These are phyloP conservation scores for Neotragus pygmaeus DNA, from an alignment of 2,113 vertebrate genomes.

Conservation along the genomic window DNA sequence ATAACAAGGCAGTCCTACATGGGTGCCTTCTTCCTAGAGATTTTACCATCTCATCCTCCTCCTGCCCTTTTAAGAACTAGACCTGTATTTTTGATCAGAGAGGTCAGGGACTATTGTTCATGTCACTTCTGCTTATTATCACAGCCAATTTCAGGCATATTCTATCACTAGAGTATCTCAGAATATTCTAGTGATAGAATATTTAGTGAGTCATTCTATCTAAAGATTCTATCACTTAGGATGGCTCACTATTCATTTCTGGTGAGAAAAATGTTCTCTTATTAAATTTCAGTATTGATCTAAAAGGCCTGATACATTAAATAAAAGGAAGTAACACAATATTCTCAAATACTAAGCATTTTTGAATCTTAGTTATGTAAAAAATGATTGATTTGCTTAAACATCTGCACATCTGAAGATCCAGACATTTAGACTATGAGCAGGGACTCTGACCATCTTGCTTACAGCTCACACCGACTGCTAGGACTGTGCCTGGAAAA, in stretches of 20 bases:
- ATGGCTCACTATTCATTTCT: background rate
- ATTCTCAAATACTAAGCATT: background rate
- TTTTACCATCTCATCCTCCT: background rate
- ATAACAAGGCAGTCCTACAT: conserved; percentile 18
- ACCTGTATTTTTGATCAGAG: background rate
- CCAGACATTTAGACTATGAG: background rate
- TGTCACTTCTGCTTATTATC: background rate
- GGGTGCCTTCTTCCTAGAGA: conserved; percentile 42
- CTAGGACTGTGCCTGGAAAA: background rate
- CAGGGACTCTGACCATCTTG: background rate
- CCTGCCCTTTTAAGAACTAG: background rate
- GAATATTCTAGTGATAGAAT: background rate
- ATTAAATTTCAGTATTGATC: background rate
- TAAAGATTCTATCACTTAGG: background rate
- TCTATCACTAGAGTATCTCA: background rate
- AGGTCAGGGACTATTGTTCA: background rate
- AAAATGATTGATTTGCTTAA: background rate
- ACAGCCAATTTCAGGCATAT: background rate
- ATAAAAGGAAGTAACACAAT: background rate
- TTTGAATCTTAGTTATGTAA: background rate
- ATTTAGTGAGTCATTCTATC: background rate
- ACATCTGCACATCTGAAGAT: background rate
- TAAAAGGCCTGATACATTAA: background rate
- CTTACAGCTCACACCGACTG: background rate
- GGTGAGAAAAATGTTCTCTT: background rate